A percentile compares a stretch with the other conserved stretches of the same genome.
phyloP scores from a whole-genome alignment of 2,113 vertebrate genomes.

The Mastomys coucha region DNA sequence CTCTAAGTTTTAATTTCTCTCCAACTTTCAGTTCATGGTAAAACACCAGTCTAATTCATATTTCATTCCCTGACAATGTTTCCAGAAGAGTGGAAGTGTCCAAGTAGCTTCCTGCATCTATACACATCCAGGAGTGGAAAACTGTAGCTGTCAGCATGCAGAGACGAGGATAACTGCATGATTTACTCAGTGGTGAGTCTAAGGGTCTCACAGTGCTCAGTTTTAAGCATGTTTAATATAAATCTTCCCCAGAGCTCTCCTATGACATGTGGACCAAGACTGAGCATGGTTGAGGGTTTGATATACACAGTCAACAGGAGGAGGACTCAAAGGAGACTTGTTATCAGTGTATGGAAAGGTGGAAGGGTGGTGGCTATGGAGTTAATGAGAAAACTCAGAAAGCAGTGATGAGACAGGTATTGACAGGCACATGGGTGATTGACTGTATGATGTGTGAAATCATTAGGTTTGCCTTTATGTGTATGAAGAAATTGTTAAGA shows the following conservation, averaged over 20 bases:
- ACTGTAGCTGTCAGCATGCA: not conserved
- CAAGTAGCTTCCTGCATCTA: not conserved
- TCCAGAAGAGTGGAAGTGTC: not conserved
- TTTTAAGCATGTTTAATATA: not conserved
- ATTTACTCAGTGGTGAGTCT: too few species aligned
- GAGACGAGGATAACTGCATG: not conserved
- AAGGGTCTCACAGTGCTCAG: not conserved
- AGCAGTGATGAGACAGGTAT: not conserved
- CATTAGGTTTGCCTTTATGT: not conserved
- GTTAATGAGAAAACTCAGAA: not conserved
- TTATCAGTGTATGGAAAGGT: not conserved
- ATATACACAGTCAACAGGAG: not conserved
- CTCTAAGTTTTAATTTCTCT: conserved; percentile 10
- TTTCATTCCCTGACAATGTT: not conserved
- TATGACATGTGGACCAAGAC: not conserved
- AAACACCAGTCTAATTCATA: not conserved
- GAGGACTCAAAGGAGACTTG: not conserved
- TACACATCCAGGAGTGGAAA: not conserved
- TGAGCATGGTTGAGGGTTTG: not conserved
- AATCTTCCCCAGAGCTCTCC: not conserved
- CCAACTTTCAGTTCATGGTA: not conserved
- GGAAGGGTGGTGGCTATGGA: not conserved
- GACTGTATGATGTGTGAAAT: not conserved
- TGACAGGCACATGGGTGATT: not conserved
- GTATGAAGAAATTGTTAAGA: not conserved